Base-by-base conservation (phyloP, 2,888 invertebrate species). In the Erpobdella octoculata region DNA sequence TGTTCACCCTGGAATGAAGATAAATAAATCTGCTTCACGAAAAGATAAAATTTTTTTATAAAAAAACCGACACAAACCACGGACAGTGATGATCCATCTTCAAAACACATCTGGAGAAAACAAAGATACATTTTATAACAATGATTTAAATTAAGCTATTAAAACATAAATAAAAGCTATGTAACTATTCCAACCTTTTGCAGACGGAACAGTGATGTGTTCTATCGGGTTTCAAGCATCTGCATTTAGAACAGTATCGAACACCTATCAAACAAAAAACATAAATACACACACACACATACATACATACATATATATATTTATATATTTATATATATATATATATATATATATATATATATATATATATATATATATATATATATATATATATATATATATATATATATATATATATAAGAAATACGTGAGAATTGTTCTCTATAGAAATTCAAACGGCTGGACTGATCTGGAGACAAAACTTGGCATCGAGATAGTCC, bases 51-150 rank as follows among this genome's bases (percentile, higher is more conserved):
- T 62, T 33, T 6, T 61, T 61, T 5, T 28, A 6, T 28, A 3
- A 69, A 37, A 8, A 75, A 62, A 31, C 28, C 21, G n/a, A 4
- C 9, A 62, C 80, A 75, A 78, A 91, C 94, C 94, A 96, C 21
- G 96, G 96, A 85, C 97, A 98, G 84, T 98, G 97, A 85, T 98
- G 97, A 86, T 98, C 97, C 93, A 96, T 95, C 86, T 96, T 96
- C 76, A 94, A 88, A 18, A 96, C 91, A 85, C 96, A 96, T 64
- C 81, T 83, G 76, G 21, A 25, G 53, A 28, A 53, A 61, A n/a
- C 21, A 62, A 28, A 62, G 33, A 62, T 35, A n/a, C n/a, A 62
- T 0, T 8, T 62, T 62, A 62, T 0, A 62, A 62, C 6, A 33
- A 6, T 33, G n/a, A 33, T 62, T 31, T 12, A 1, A 28, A 21